Percentiles rank a stretch among this genome's conserved stretches.
Conservation (phyloP, 2,113 vertebrate genomes). For the Balaenoptera acutorostrata region DNA sequence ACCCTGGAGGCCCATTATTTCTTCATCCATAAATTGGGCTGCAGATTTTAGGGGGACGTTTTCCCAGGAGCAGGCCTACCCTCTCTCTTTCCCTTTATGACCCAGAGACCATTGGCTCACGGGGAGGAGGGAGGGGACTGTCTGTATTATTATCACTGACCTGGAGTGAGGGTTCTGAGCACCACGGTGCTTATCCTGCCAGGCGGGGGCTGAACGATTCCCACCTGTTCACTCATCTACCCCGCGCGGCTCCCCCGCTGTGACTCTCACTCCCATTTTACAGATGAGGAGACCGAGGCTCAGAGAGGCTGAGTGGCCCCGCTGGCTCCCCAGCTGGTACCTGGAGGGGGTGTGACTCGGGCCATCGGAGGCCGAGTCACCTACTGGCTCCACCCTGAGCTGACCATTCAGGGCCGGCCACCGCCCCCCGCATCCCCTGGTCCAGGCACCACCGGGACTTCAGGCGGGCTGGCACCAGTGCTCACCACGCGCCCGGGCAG, state of each 20-base stretch:
- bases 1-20: neutral
- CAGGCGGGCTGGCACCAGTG: fast-evolving
- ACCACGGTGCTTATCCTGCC: fast-evolving
- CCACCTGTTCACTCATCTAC: fast-evolving
- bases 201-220: fast-evolving
- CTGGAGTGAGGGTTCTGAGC: neutral
- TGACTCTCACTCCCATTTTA: neutral
- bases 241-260: fast-evolving
- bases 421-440: fast-evolving
- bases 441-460: no score
- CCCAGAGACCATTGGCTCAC: fast-evolving
- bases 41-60: no score
- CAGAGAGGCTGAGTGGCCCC: neutral
- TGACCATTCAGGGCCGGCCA: fast-evolving
- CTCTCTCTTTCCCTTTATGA: no score
- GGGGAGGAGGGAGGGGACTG: neutral
- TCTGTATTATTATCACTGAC: neutral
- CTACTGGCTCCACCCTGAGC: no score
- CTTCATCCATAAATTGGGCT: neutral
- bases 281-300: neutral
- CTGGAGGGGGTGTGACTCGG: fast-evolving
- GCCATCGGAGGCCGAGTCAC: fast-evolving
- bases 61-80: neutral
- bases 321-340: fast-evolving
- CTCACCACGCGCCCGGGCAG: neutral